Base-by-base conservation (phyloP, 2,888 invertebrate species). In the Cephus rjabovi region DNA sequence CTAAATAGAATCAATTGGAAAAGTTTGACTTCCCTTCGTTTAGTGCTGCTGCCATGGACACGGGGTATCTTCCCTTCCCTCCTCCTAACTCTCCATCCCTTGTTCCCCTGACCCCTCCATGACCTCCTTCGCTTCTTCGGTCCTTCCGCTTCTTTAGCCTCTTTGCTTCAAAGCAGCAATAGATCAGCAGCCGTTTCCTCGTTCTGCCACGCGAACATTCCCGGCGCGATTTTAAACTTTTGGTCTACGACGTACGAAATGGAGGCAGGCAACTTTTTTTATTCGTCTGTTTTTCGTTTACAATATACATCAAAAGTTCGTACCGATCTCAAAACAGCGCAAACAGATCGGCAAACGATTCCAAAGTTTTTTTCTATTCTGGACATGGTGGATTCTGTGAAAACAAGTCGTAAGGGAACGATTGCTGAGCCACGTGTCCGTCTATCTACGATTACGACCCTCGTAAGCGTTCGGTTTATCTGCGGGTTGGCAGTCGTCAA, bases 1-100 rank as follows among this genome's bases (percentile, higher is more conserved):
- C 88, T 87, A 85, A 88, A 85, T 87, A 83, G 85, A 86, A 88
- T 87, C 88, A 88, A 89, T 88, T 89, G 88, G 86, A 88, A 87
- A 89, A 88, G 86, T 89, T 88, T 81, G 82, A 81, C 74, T 87
- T 83, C 85, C 82, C 78, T 81, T 85, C 84, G 87, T 85, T 86
- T 85, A 83, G 80, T 83, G 78, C 75, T 77, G 79, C 80, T 81
- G 80, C 34, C n/a, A n/a, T 11, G 35, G 30, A 9, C 15, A 40
- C 30, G 30, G 12, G 56, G 23, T 56, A 56, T 56, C 56, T 56
- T 23, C 23, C 81, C 78, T 81, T 83, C 80, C 81, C 30, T 15
- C 33, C 23, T 12, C n/a, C 15, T 37, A 37, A 37, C 37, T 37
- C 12, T 15, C 56, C 23, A 56, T 6, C 56, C 40, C 40, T 15